Base-by-base conservation (phyloP, 2,888 invertebrate genomes). In the Drosophila nr. perissopoda region DNA sequence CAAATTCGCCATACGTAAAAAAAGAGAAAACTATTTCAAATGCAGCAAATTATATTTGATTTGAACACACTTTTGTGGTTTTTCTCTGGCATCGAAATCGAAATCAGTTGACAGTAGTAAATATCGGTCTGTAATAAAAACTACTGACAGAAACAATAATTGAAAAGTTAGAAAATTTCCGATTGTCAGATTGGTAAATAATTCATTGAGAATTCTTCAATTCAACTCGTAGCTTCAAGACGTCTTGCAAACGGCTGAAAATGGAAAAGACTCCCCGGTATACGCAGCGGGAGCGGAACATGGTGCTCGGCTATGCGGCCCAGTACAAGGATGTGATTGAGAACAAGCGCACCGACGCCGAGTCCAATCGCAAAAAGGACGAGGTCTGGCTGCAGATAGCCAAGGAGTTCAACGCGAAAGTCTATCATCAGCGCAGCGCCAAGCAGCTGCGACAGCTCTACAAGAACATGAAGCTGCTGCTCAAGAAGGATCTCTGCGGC, bases 261-360 rank as follows among this genome's bases (percentile, higher is more conserved):
- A 93, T 92, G 92, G 92, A 92, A 89, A 92, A 92, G 89, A 92
- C 92, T 88, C 92, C 91, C 80, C 92, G 91, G 56, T 92, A 91
- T 73, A 93, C 93, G 73, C 91, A 91, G 83, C 91, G 90, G 90
- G 93, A 92, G 88, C 92, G 90, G 72, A 92, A 91, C 69, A 94
- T 91, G 92, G 93, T 90, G 76, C 91, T 92, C 76, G 92, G 91
- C 72, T 94, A 91, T 83, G 92, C 91, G 71, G 90, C 93, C 82
- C 91, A 93, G 82, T 91, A 94, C 91, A 92, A 93, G 91, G 91
- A 91, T 73, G 84, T 92, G 68, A 91, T 91, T 74, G 91, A 94
- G 88, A 92, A 94, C 80, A 91, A 94, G 84, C 90, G 92, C 78
- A 91, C 90, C 66, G 91, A 92, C 85, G 91, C 93, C 66, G 92